Evolutionary conservation across 2,113 vertebrate genomes (phyloP), one percentile per base, ranked within the genome.

Genomic region (Sminthopsis crassicaudata): DNA sequence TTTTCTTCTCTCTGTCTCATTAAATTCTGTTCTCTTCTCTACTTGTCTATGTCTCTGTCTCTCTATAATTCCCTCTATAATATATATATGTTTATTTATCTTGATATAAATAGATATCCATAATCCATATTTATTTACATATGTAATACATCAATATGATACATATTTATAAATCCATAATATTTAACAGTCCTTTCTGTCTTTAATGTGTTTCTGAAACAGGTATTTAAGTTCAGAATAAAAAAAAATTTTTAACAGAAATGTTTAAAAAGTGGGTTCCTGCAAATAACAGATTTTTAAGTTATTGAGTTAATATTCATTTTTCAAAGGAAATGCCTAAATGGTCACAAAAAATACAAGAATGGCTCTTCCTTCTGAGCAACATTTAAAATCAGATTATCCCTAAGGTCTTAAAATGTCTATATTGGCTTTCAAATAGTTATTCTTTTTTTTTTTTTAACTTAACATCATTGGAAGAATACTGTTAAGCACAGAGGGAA

Each of bases 361-460:
- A 42, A 42, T 42, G 0, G 7, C 42, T 42, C 36, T 84, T 84
- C 67, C n/a, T 84, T 42, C 7, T 42, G n/a, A 19, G 7, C 42
- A 84, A 42, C n/a, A 42, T 84, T 23, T 54, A 91, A 92, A 91
- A 14, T 23, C 54, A 90, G 12, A 23, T 53, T 76, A 12, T 93
- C 48, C n/a, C 27, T 88, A 14, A 92, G 91, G 46, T 94, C 30
- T 91, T 94, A 12, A 3, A 67, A 60, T 67, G 22, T 36, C 11
- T 54, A 93, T 89, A 55, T 46, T 96, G 23, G 30, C 30, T 94
- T 94, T 27, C 51, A 95, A 94, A 96, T 24, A 16, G 36, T 57
- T 92, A 30, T 57, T 92, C 30, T 46, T 23, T 88, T 94, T 8
- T 84, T 84, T 84, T 88, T 97, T 84, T 88, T 97, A 93, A 84